Conservation (phyloP, 2,113 vertebrate species). For the Caranx ignobilis region DNA sequence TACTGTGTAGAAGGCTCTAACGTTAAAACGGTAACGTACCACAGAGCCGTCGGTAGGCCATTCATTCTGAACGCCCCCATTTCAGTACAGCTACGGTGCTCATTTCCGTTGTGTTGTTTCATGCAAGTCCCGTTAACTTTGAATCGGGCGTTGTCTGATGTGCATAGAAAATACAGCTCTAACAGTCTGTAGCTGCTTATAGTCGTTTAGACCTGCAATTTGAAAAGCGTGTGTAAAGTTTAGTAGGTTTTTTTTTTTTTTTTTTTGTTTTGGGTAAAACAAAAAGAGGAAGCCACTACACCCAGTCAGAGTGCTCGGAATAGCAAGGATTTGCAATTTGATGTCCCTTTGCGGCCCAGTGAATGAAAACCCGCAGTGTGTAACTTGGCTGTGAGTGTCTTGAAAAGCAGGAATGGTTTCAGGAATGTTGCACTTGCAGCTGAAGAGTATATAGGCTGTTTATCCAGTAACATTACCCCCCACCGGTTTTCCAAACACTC, state of each 20-base stretch:
- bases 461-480: conserved; percentile 49
- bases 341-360: conserved; percentile 58
- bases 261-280: background rate
- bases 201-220: conserved; percentile 23
- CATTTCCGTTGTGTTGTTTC: conserved; percentile 78
- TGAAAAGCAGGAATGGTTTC: conserved; percentile 60
- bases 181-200: background rate
- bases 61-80: conserved; percentile 73
- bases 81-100: conserved; percentile 42
- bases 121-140: conserved; percentile 70
- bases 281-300: conserved; percentile 46
- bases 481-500: conserved; percentile 32
- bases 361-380: conserved; percentile 63
- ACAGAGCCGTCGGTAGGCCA: conserved; percentile 46
- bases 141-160: conserved; percentile 79
- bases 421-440: conserved; percentile 78
- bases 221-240: conserved; percentile 22
- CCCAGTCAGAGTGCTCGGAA: conserved; percentile 59
- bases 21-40: background rate
- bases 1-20: background rate
- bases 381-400: conserved; percentile 60
- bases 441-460: conserved; percentile 61
- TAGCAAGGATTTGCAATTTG: conserved; percentile 61
- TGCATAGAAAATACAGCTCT: conserved; percentile 17
- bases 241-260: conserved; percentile 40